Evolutionary conservation across 2,797 vertebrate genomes (phyloP), one percentile per base, ranked within the genome.

Genomic region (Mycteria americana): DNA sequence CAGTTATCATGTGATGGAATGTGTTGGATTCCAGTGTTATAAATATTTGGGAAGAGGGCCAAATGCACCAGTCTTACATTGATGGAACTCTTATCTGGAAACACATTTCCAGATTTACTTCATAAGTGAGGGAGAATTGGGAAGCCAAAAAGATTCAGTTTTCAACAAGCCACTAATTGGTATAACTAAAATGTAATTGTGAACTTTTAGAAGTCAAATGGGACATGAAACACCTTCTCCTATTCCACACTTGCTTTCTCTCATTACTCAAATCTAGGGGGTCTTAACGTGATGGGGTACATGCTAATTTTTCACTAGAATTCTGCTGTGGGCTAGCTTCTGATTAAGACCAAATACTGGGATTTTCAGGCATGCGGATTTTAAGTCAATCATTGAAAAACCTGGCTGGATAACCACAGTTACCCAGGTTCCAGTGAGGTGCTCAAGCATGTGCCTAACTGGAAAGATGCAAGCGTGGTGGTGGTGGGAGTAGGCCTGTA

Each of bases 231-330:
- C 7, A 35, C 60, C 6, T 15, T 88, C 24, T 65, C 17, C 5
- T 12, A 23, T 72, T 93, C 72, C 33, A 39, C 11, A 5, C 2
- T 79, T 85, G 39, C 11, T 35, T 54, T 88, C 51, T 63, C 10
- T 78, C 15, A 16, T n/a, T 83, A 57, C 24, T 43, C 14, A 51
- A 19, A 70, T 21, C 11, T 54, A 64, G 14, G 16, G 13, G 53
- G 1, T 13, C n/a, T 70, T 63, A 48, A 56, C 1, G 1, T 27
- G 28, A 21, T 7, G 6, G 25, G 16, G 9, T 0, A 1, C 24
- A 18, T 41, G 28, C 7, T 76, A 63, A 43, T 35, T 92, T 86
- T 63, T 76, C 23, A 23, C 81, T 72, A 64, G 30, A 75, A 35
- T 90, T 93, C 51, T 10, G 13, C 33, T 18, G 2, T 39, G 18